phyloP scores from a whole-genome alignment of 1,140 invertebrate genomes.

The Luehdorfia chinensis region DNA sequence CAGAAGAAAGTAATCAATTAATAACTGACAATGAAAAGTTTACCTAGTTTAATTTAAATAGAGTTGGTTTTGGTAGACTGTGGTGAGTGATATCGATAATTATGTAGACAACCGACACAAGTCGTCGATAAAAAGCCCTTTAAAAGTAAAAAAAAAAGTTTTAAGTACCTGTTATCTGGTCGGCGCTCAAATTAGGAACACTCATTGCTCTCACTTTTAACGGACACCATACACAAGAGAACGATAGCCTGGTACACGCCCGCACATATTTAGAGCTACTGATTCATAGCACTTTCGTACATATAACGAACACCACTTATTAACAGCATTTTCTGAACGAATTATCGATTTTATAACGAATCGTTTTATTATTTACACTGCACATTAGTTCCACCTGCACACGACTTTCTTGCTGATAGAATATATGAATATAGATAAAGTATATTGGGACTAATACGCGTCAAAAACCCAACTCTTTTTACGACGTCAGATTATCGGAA shows the following conservation, averaged over 20 bases:
- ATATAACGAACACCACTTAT: constrained; percentile 41
- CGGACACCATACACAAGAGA: constrained; percentile 46
- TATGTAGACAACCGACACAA: constrained; percentile 6
- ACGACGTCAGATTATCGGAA: constrained; percentile 7
- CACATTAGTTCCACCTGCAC: constrained; percentile 26
- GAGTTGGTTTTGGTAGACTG: not conserved
- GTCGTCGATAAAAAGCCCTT: constrained; percentile 12
- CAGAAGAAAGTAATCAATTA: not conserved
- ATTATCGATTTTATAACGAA: constrained; percentile 48
- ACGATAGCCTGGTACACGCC: constrained; percentile 29
- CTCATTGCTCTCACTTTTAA: constrained; percentile 52
- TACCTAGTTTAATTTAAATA: not conserved
- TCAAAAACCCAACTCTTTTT: constrained; percentile 6
- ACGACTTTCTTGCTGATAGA: constrained; percentile 27
- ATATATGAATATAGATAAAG: too few relatives aligned
- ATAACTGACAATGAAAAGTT: not conserved
- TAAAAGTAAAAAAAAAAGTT: constrained; percentile 21
- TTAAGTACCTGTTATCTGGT: constrained; percentile 62
- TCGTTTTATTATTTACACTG: constrained; percentile 38
- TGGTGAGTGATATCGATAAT: constrained; percentile 4
- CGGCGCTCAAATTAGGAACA: constrained; percentile 66
- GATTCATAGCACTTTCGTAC: constrained; percentile 53
- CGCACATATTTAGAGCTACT: constrained; percentile 49
- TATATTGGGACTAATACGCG: constrained; percentile 8
- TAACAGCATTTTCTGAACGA: constrained; percentile 23